Evolutionary conservation across 1,140 invertebrate species (phyloP), one percentile per base, ranked within the genome.

Genomic region (Tigriopus japonicus): DNA sequence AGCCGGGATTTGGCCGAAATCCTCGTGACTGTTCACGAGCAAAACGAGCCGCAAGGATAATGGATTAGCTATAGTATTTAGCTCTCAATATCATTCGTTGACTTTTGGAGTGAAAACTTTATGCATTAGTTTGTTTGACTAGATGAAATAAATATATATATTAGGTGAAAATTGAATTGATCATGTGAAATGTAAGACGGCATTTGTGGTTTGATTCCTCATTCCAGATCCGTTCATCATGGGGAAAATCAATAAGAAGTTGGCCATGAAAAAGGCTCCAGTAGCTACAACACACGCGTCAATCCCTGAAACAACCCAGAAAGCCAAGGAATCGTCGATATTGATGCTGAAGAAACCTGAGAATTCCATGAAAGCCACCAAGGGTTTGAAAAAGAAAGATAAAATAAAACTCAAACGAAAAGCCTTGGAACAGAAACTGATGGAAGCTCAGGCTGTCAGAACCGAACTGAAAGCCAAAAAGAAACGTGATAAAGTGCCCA

Each of bases 241-340:
- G 55, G 55, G 55, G 6, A 23, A 41, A 12, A 17, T 58, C 55
- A 58, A 58, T 19, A 58, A 58, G n/a, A 58, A 42, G 40, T 23
- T 58, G 40, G 28, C 42, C 41, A 3, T 58, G 7, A 23, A 28
- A n/a, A 58, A 58, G 21, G 21, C n/a, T 49, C 21, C 21, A 49
- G n/a, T 21, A 49, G 45, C 45, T 10, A 5, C 45, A n/a, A n/a
- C n/a, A n/a, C n/a, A n/a, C 21, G 5, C 45, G 2, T 15, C 21
- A 2, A 21, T 21, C 12, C 45, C 2, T 2, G 10, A 15, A 15
- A 17, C 21, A 21, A 10, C 5, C n/a, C n/a, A 6, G 3, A 49
- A 49, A 49, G 12, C 2, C 45, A 49, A 49, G 10, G 45, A 49
- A 10, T 49, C 45, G 2, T 49, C 21, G 45, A 49, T 49, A 49